Evolutionary conservation across 2,113 vertebrate genomes (phyloP).

Genomic region (Crocuta crocuta): DNA sequence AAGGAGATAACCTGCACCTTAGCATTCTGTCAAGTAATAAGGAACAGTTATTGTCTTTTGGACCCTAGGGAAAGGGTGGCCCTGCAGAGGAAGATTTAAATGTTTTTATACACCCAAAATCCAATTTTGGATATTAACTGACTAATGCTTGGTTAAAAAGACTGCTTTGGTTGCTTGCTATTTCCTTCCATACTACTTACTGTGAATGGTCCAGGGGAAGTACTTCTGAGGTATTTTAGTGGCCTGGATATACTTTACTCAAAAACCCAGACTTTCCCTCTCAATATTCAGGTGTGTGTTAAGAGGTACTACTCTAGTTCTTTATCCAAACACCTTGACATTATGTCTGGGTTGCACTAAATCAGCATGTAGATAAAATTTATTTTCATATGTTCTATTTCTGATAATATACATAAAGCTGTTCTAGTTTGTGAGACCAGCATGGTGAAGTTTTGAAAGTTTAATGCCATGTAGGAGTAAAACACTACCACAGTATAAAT

Average conservation of each 20-base stretch:
- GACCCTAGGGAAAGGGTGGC: not conserved
- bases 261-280: constrained; percentile 10
- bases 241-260: not conserved
- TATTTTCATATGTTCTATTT: constrained; percentile 40
- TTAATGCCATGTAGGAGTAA: not conserved
- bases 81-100: not conserved
- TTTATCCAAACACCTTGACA: constrained; percentile 1
- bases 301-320: not conserved
- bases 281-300: not conserved
- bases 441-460: not conserved
- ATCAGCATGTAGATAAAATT: not conserved
- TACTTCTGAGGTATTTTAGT: not conserved
- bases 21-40: not conserved
- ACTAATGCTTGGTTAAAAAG: constrained; percentile 16
- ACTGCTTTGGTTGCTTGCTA: not conserved
- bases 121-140: not conserved
- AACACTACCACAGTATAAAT: not conserved
- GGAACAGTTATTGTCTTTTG: not conserved
- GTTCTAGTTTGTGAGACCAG: not conserved
- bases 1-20: not conserved
- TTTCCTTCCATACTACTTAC: not conserved
- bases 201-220: not conserved
- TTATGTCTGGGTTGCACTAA: not conserved
- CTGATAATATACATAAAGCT: constrained; percentile 6
- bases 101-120: constrained; percentile 5